Conservation (phyloP, 2,888 invertebrate species). For the Leptinotarsa tumamoca region DNA sequence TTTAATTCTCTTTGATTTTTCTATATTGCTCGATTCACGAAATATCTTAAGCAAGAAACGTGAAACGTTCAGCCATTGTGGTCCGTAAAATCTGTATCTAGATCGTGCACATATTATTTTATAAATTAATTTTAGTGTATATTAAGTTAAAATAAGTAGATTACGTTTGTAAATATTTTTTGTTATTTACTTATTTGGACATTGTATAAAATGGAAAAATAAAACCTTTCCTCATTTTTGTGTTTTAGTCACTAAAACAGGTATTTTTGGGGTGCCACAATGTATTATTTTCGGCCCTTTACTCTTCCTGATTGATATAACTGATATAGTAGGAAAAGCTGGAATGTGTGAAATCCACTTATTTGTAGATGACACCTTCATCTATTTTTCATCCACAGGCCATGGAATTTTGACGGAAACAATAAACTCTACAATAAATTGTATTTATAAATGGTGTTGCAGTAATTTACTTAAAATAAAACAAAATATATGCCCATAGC, state of each 20-base stretch:
- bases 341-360: too few relatives aligned
- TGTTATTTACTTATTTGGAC: conserved; percentile 29
- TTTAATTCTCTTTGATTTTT: neutral
- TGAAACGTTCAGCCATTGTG: neutral
- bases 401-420: too few relatives aligned
- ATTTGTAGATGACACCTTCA: too few relatives aligned
- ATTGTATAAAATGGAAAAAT: conserved; percentile 24
- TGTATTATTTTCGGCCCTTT: too few relatives aligned
- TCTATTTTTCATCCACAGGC: too few relatives aligned
- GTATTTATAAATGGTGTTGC: too few relatives aligned
- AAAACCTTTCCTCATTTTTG: conserved; percentile 13
- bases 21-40: neutral
- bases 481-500: too few relatives aligned
- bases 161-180: conserved; percentile 30
- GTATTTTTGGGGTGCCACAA: too few relatives aligned
- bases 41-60: neutral
- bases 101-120: conserved; percentile 14
- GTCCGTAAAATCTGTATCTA: conserved; percentile 6
- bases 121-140: conserved; percentile 1
- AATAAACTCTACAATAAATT: too few relatives aligned
- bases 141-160: conserved; percentile 16
- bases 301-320: too few relatives aligned
- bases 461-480: too few relatives aligned
- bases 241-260: neutral
- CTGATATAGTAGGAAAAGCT: too few relatives aligned